Evolutionary conservation across 2,888 invertebrate genomes (phyloP).

Genomic region (Drosophila gaucha): DNA sequence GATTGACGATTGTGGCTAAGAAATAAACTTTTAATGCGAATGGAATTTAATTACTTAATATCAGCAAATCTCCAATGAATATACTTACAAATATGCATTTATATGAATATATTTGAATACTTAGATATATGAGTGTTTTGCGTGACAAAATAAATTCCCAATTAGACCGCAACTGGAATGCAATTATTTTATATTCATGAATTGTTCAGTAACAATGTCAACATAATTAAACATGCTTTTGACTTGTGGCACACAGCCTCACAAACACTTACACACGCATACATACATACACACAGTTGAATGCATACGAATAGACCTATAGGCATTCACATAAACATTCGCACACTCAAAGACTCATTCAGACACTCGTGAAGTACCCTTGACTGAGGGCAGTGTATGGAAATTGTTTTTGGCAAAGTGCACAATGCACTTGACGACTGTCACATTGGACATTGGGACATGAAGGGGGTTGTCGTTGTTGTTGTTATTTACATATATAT

Average conservation of each 20-base stretch:
- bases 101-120: neutral
- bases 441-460: conserved; percentile 37
- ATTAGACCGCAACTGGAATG: conserved; percentile 40
- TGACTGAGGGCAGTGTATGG: conserved; percentile 56
- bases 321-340: conserved; percentile 16
- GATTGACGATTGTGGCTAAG: too few species aligned
- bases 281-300: conserved; percentile 10
- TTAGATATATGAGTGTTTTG: neutral
- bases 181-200: conserved; percentile 49
- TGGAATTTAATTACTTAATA: too few species aligned
- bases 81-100: neutral
- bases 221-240: conserved; percentile 70
- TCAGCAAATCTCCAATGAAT: too few species aligned
- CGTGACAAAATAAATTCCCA: conserved; percentile 21
- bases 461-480: conserved; percentile 30
- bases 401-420: conserved; percentile 79
- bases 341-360: conserved; percentile 39
- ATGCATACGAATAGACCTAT: conserved; percentile 32
- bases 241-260: conserved; percentile 46
- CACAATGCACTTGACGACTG: conserved; percentile 79
- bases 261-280: neutral
- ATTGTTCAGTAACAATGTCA: conserved; percentile 52
- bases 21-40: too few species aligned
- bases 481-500: conserved; percentile 46
- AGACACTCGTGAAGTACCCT: conserved; percentile 68